phyloP scores from a whole-genome alignment of 2,113 vertebrate species.

The Phaetusa simplex region DNA sequence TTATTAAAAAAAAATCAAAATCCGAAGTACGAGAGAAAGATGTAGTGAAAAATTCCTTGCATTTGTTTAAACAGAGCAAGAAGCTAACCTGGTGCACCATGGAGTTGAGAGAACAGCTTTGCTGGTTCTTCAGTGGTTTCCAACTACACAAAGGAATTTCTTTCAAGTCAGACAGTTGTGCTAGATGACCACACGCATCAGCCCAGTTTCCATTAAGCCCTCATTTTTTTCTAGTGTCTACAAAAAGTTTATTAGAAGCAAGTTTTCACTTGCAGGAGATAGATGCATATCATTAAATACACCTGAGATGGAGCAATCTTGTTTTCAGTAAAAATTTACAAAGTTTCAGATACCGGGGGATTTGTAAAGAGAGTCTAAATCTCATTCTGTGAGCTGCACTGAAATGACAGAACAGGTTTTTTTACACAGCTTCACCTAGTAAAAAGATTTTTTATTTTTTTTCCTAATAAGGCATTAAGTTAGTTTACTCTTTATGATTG shows the following conservation, averaged over 20 bases:
- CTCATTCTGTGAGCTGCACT: slow-evolving; percentile 41
- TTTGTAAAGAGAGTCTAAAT: slow-evolving; percentile 26
- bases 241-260: background rate
- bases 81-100: background rate
- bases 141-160: background rate
- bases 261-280: slow-evolving; percentile 21
- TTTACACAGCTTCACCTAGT: slow-evolving; percentile 10
- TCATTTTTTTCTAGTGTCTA: background rate
- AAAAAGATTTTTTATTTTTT: slow-evolving; percentile 38
- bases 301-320: slow-evolving; percentile 67
- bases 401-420: background rate
- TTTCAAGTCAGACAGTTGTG: background rate
- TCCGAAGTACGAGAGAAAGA: background rate
- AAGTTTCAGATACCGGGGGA: background rate
- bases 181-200: background rate
- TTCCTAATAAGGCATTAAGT: slow-evolving; percentile 72
- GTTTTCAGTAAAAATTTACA: slow-evolving; percentile 28
- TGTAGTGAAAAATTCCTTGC: slow-evolving; percentile 23
- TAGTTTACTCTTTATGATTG: slow-evolving; percentile 17
- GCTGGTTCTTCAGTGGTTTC: slow-evolving; percentile 48
- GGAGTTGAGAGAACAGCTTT: background rate
- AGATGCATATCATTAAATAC: slow-evolving; percentile 41
- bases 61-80: slow-evolving; percentile 3
- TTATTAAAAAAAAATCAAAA: slow-evolving; percentile 27
- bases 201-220: background rate